Percentiles rank a stretch among this genome's conserved stretches.
phyloP scores from a whole-genome alignment of 2,797 vertebrate species.

The Acanthurus tractus region DNA sequence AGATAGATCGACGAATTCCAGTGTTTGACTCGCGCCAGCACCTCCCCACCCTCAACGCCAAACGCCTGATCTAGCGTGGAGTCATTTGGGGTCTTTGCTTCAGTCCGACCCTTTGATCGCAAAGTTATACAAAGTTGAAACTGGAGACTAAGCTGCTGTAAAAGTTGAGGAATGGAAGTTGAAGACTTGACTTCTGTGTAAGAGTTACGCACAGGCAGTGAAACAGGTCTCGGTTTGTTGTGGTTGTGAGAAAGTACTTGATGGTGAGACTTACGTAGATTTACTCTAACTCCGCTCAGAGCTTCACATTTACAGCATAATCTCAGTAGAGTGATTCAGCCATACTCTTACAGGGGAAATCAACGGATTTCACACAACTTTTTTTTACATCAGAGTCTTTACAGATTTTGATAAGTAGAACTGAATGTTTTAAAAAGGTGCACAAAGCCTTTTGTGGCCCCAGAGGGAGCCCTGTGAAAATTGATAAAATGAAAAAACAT shows the following conservation, averaged over 20 bases:
- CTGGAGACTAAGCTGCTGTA: conserved; percentile 27
- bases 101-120: conserved; percentile 55
- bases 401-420: background rate
- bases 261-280: background rate
- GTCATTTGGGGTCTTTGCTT: conserved; percentile 30
- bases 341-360: background rate
- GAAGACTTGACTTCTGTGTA: background rate
- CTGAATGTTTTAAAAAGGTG: background rate
- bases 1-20: conserved; percentile 48
- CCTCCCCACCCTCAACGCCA: conserved; percentile 12
- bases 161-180: conserved; percentile 25
- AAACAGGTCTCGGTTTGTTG: background rate
- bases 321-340: background rate
- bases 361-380: background rate
- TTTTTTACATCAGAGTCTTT: background rate
- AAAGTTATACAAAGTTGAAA: conserved; percentile 49
- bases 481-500: too few relatives aligned
- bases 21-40: conserved; percentile 4
- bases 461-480: too few relatives aligned
- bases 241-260: background rate
- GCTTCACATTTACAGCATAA: background rate
- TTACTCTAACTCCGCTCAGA: too few relatives aligned
- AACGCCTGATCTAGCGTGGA: conserved; percentile 59
- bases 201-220: conserved; percentile 10
- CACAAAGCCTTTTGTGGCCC: background rate